Base-by-base conservation (phyloP, 1,140 invertebrate species). In the Eupeodes corollae region DNA sequence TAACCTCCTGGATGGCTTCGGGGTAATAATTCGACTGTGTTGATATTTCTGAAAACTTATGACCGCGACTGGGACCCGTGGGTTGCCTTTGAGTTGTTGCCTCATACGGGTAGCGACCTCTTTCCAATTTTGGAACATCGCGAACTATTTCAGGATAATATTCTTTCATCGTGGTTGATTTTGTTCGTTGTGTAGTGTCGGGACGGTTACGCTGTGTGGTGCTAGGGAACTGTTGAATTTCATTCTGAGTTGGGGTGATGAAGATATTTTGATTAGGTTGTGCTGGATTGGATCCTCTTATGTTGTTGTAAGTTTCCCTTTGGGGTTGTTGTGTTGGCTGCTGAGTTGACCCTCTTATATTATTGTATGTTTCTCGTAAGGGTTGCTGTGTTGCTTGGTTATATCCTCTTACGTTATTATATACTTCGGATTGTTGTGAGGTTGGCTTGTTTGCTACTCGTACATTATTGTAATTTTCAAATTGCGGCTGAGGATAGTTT, bases 1-100 rank as follows among this genome's bases (percentile, higher is more conserved):
- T 56, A 6, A 60, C 59, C 31, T 67, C 63, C 51, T 65, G 60
- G n/a, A 60, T 58, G 42, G 57, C 63, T 42, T 66, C 63, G 30
- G 58, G 60, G n/a, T 44, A 14, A 21, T 49, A 26, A 8, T 26
- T 26, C 8, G 3, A 5, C 46, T 1, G 61, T 56, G 3, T 59
- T 61, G 39, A 57, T 65, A 32, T 65, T 65, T 45, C 57, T 63
- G 16, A 26, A 8, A 65, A 66, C 43, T 66, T 66, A 44, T 66
- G 63, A 26, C 63, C 63, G 0, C 63, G 47, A 15, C 40, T 19
- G 16, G 13, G 31, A 32, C 12, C n/a, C n/a, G 31, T 0, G 44
- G 43, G 41, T 56, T 46, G 5, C 40, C 44, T 26, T 33, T 42
- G 56, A 6, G 63, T 56, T 11, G 54, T 57, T 14, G 44, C 48